Conservation (phyloP, 2,797 vertebrate genomes). For the Poecilia picta region DNA sequence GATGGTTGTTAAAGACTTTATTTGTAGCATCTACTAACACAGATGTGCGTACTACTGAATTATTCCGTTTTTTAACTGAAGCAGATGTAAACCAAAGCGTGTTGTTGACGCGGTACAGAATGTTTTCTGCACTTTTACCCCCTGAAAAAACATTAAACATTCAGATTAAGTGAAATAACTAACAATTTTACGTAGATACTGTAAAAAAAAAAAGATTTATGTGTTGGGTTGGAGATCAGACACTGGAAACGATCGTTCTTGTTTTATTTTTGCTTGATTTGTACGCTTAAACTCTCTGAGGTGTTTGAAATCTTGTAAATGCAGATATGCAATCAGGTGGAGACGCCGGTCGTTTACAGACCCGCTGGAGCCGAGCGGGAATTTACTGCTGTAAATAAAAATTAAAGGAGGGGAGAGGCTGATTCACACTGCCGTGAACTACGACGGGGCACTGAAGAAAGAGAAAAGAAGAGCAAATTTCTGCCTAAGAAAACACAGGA, state of each 20-base stretch:
- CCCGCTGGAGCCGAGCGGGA: constrained; percentile 20
- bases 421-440: too few species aligned
- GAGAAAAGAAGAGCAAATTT: too few species aligned
- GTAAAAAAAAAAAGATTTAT: constrained; percentile 10
- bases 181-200: not conserved
- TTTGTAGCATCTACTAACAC: not conserved
- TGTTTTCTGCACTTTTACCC: constrained; percentile 53
- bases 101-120: constrained; percentile 32
- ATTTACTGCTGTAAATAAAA: constrained; percentile 15
- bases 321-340: constrained; percentile 54
- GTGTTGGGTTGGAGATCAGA: not conserved
- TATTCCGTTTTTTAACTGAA: constrained; percentile 10
- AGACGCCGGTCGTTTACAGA: constrained; percentile 23
- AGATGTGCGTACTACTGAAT: constrained; percentile 57
- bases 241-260: constrained; percentile 52
- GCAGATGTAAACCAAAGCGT: constrained; percentile 63
- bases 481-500: too few species aligned
- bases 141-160: not conserved
- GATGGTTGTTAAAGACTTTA: not conserved
- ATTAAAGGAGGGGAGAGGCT: not conserved
- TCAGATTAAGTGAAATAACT: not conserved
- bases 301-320: constrained; percentile 25
- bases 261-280: constrained; percentile 24
- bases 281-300: constrained; percentile 30
- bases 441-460: too few species aligned